phyloP scores from a whole-genome alignment of 2,888 invertebrate species.

The Eristalis tenax region DNA sequence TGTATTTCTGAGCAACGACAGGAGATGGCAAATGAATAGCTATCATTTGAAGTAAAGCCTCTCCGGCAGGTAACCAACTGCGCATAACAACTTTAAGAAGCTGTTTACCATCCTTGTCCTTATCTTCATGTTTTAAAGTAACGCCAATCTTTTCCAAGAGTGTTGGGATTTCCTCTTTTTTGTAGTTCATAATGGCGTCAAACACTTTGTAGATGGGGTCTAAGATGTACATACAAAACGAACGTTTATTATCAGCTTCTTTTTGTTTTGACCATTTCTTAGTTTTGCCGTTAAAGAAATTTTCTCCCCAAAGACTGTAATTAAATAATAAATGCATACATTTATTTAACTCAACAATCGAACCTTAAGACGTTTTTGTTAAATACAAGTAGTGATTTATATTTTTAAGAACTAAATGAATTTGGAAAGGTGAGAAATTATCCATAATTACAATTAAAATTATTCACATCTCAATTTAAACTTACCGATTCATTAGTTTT shows the following conservation, averaged over 20 bases:
- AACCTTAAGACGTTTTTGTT: too few relatives aligned
- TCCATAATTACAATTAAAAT: too few relatives aligned
- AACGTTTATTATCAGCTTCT: constrained; percentile 95
- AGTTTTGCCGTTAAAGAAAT: constrained; percentile 97
- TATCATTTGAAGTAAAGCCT: constrained; percentile 99
- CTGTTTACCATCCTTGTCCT: constrained; percentile 97
- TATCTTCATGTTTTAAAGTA: constrained; percentile 95
- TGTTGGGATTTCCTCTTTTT: constrained; percentile 95
- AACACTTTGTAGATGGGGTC: constrained; percentile 99
- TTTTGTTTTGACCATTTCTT: constrained; percentile 99
- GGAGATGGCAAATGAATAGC: constrained; percentile 99
- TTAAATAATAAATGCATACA: not conserved
- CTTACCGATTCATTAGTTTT: constrained; percentile 95
- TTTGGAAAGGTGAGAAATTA: too few relatives aligned
- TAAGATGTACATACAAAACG: constrained; percentile 99
- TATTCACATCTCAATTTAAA: constrained; percentile 20
- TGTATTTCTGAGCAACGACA: constrained; percentile 98
- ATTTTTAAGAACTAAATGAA: too few relatives aligned
- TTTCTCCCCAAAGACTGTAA: constrained; percentile 95
- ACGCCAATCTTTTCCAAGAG: constrained; percentile 96
- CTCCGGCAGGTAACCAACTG: constrained; percentile 99
- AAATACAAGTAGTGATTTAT: too few relatives aligned
- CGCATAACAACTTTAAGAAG: constrained; percentile 99
- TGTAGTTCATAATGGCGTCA: constrained; percentile 92
- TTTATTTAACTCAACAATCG: constrained; percentile 73